Evolutionary conservation across 2,888 invertebrate species (phyloP).

Genomic region (Lepas anatifera): DNA sequence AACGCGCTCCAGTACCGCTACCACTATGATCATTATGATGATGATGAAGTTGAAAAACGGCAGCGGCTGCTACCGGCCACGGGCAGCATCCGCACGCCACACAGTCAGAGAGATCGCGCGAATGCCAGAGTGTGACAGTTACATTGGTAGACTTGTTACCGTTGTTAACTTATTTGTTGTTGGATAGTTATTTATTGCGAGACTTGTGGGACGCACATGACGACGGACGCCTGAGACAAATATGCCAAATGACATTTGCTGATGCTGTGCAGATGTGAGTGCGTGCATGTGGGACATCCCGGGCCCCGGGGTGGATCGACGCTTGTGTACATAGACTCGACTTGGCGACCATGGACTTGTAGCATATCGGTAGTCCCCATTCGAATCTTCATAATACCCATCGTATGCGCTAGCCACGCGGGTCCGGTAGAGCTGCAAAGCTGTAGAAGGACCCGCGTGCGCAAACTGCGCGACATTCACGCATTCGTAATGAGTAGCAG

Average conservation of each 20-base stretch:
- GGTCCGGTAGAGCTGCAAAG: not conserved
- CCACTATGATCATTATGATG: no score
- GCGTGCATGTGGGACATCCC: not conserved
- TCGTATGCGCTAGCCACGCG: not conserved
- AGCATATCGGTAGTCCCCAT: not conserved
- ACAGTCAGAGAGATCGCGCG: no score
- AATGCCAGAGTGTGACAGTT: no score
- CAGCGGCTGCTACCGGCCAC: no score
- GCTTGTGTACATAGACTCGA: not conserved
- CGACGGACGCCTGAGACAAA: slow-evolving; percentile 1
- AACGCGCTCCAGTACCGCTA: not conserved
- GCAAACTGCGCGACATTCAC: not conserved
- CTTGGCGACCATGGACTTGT: not conserved
- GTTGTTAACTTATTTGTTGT: slow-evolving; percentile 5
- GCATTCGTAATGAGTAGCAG: not conserved
- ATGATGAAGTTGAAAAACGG: no score
- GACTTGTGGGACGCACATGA: not conserved
- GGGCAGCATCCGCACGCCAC: no score
- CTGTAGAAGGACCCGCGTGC: no score
- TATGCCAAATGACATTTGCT: not conserved
- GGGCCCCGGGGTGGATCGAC: no score
- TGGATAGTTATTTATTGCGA: slow-evolving; percentile 8
- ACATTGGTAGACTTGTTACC: not conserved
- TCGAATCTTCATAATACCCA: slow-evolving; percentile 9
- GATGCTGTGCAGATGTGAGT: not conserved